A percentile compares a stretch with the other conserved stretches of the same genome.
Conservation (phyloP, 92 coral and sea anemone species). For the Metridium senile region DNA sequence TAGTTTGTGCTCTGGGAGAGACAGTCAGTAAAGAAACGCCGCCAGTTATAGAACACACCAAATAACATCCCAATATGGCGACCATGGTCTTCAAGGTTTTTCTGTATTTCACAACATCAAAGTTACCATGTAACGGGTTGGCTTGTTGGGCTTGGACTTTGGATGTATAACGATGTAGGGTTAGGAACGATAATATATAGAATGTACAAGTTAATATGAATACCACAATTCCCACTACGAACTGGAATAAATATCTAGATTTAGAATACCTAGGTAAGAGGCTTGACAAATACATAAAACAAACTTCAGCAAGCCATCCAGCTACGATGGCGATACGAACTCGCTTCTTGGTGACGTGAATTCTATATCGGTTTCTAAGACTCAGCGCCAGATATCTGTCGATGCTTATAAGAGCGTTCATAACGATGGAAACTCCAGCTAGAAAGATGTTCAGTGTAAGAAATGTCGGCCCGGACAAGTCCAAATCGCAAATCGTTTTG, state of each 20-base stretch:
- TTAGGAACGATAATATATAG: constrained; percentile 15
- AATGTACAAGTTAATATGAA: neutral
- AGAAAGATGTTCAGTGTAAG: too few species aligned
- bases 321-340: constrained; percentile 5
- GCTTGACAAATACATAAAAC: neutral
- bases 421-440: constrained; percentile 9
- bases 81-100: constrained; percentile 27
- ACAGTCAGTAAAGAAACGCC: neutral
- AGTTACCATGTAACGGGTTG: constrained; percentile 14
- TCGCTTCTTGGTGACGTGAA: constrained; percentile 43
- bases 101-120: constrained; percentile 30
- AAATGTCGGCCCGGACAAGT: too few species aligned
- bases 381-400: constrained; percentile 53
- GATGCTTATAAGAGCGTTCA: constrained; percentile 38
- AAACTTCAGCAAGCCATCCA: neutral
- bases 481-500: constrained; percentile 13
- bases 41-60: neutral
- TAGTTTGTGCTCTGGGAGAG: neutral
- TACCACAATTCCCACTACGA: neutral
- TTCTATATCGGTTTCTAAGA: constrained; percentile 42
- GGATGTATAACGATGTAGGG: constrained; percentile 19
- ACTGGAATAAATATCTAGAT: neutral
- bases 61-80: constrained; percentile 9
- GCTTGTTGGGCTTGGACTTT: constrained; percentile 33
- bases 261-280: neutral